Conservation (phyloP, 2,888 invertebrate genomes). For the Drosophila rellima region DNA sequence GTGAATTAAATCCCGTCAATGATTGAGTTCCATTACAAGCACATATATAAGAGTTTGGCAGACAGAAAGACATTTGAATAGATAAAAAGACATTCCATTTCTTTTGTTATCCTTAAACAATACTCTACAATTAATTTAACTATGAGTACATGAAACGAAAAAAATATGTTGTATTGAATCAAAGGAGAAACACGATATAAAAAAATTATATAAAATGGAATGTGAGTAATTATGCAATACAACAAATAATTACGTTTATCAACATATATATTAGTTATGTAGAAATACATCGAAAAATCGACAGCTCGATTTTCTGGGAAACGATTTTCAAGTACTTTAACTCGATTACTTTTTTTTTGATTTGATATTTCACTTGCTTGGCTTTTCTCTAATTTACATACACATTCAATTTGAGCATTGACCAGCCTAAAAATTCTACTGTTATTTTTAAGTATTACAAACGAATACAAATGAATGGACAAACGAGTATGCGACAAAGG, state of each 20-base stretch:
- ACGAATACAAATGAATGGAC: conserved; percentile 19
- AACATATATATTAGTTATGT: too few species aligned
- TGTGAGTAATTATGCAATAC: not conserved
- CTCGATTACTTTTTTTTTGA: too few species aligned
- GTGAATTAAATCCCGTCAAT: conserved; percentile 48
- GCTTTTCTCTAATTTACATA: not conserved
- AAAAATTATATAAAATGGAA: conserved; percentile 2
- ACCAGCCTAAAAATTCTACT: not conserved
- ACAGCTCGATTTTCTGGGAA: too few species aligned
- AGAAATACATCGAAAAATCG: too few species aligned
- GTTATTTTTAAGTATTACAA: too few species aligned
- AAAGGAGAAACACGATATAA: not conserved
- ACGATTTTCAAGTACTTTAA: too few species aligned
- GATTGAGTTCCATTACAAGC: conserved; percentile 42
- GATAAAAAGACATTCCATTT: conserved; percentile 1
- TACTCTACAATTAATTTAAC: not conserved
- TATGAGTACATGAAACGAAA: not conserved
- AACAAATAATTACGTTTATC: too few species aligned
- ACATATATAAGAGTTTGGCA: not conserved
- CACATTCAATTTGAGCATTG: not conserved
- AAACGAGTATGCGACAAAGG: conserved; percentile 14
- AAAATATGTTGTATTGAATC: not conserved
- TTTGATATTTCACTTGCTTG: conserved; percentile 1
- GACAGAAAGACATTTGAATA: not conserved
- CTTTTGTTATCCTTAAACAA: conserved; percentile 7